Evolutionary conservation across 2,113 vertebrate genomes (phyloP).

Genomic region (Oxyura jamaicensis): DNA sequence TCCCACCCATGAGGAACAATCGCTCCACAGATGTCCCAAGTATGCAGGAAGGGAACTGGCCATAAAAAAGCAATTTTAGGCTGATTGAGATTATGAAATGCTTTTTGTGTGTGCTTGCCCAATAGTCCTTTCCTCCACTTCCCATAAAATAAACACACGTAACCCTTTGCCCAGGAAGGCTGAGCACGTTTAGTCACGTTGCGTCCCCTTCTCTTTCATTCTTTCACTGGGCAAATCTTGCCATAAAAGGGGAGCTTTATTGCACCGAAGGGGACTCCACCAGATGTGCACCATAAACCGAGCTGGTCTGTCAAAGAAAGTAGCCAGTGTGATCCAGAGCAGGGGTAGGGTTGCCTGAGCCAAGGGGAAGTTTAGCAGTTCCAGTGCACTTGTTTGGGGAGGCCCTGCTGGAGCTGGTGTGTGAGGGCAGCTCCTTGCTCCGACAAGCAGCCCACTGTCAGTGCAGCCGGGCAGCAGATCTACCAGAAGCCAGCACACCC

Average conservation of each 20-base stretch:
- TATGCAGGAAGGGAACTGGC: slow-evolving; percentile 53
- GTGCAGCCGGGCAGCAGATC: rapidly evolving
- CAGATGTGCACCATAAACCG: slow-evolving; percentile 41
- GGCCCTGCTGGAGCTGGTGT: background rate
- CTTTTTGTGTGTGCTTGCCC: slow-evolving; percentile 54
- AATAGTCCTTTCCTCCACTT: slow-evolving; percentile 57
- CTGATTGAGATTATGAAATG: slow-evolving; percentile 59
- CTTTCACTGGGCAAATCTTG: slow-evolving; percentile 35
- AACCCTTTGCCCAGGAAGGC: slow-evolving; percentile 47
- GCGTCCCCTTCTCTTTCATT: slow-evolving; percentile 7
- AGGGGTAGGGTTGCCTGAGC: background rate
- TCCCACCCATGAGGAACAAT: slow-evolving; percentile 61
- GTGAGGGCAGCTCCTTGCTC: background rate
- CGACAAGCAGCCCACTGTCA: background rate
- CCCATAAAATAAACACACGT: slow-evolving; percentile 60
- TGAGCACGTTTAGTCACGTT: slow-evolving; percentile 20
- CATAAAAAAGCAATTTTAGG: slow-evolving; percentile 57
- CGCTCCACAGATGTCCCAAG: slow-evolving; percentile 59
- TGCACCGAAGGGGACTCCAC: slow-evolving; percentile 34
- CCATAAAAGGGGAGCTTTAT: slow-evolving; percentile 60
- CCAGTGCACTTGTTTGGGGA: slow-evolving; percentile 6
- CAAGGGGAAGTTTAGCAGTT: background rate
- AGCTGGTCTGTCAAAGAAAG: slow-evolving; percentile 14
- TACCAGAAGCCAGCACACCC: background rate
- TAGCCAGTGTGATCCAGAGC: background rate